These are phyloP conservation scores for Dasypogon diadema DNA, from an alignment of 2,888 invertebrate species.

Conservation along the genomic window DNA sequence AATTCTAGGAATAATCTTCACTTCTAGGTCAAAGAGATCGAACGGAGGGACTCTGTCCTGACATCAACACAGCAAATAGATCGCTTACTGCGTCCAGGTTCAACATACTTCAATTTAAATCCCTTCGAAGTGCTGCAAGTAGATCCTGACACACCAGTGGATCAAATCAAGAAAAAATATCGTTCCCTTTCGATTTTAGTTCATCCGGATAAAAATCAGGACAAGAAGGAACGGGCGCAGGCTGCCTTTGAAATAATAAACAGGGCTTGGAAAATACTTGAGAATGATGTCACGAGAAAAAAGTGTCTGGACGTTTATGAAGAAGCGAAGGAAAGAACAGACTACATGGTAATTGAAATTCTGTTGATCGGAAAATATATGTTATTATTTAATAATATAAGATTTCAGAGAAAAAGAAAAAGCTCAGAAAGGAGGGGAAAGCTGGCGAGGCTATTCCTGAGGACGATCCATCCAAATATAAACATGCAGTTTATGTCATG, in stretches of 20 bases:
- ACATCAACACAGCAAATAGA: constrained; percentile 98
- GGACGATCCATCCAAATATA: constrained; percentile 86
- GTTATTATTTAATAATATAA: constrained; percentile 63
- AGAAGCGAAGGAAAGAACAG: constrained; percentile 95
- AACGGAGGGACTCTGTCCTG: constrained; percentile 95
- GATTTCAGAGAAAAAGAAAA: constrained; percentile 94
- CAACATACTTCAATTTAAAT: constrained; percentile 98
- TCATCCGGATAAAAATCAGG: constrained; percentile 99
- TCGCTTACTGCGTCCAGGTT: constrained; percentile 93
- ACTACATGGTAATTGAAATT: constrained; percentile 80
- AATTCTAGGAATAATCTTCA: background rate
- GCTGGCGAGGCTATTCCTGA: constrained; percentile 82
- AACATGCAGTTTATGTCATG: constrained; percentile 97
- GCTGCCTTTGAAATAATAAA: constrained; percentile 93
- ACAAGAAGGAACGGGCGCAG: constrained; percentile 94
- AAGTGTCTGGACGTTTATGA: constrained; percentile 96
- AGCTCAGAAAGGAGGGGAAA: constrained; percentile 91
- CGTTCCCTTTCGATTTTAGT: constrained; percentile 95
- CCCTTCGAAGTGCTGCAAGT: constrained; percentile 92
- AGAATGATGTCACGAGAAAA: constrained; percentile 92
- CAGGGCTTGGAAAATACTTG: constrained; percentile 94
- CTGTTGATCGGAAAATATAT: background rate
- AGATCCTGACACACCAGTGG: constrained; percentile 88
- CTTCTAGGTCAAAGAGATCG: constrained; percentile 95
- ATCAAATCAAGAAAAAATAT: constrained; percentile 97